These are phyloP conservation scores for Pipistrellus pygmaeus DNA, from an alignment of 2,797 vertebrate genomes.

Conservation along the genomic window DNA sequence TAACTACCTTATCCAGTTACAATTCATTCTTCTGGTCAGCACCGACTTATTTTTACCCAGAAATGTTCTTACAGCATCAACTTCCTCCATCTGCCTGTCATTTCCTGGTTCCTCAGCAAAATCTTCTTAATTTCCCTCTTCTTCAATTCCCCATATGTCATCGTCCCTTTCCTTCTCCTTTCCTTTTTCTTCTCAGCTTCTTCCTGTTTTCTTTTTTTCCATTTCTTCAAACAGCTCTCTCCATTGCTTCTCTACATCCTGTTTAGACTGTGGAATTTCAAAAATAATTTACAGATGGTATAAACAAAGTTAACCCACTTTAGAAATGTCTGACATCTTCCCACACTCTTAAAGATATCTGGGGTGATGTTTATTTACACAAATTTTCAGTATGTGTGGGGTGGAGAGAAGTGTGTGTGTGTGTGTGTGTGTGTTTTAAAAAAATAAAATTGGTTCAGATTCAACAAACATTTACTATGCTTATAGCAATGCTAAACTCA, in stretches of 20 bases:
- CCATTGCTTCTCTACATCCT: conserved; percentile 82
- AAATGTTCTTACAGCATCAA: background rate
- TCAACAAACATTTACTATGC: conserved; percentile 14
- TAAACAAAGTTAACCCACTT: conserved; percentile 66
- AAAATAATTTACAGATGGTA: conserved; percentile 72
- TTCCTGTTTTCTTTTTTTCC: conserved; percentile 81
- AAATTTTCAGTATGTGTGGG: conserved; percentile 56
- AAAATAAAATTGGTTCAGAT: conserved; percentile 54
- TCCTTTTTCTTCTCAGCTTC: conserved; percentile 87
- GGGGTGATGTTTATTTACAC: conserved; percentile 49
- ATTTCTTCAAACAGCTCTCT: conserved; percentile 72
- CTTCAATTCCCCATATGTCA: conserved; percentile 61
- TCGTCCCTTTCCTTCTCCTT: conserved; percentile 84
- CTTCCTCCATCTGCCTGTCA: conserved; percentile 57
- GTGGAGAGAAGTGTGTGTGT: background rate
- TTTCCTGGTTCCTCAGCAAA: conserved; percentile 33
- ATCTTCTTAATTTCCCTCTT: conserved; percentile 73
- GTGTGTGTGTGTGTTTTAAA: background rate
- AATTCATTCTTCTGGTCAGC: conserved; percentile 63
- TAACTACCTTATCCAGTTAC: background rate
- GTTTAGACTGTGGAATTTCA: conserved; percentile 68
- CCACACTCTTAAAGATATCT: conserved; percentile 21
- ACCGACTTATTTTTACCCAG: conserved; percentile 45
- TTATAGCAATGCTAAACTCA: background rate
- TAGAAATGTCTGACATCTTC: conserved; percentile 39